Percentiles rank a stretch among this genome's conserved stretches.
These are phyloP conservation scores for Halcyon chelicuti DNA, from an alignment of 2,797 vertebrate species.

Conservation along the genomic window DNA sequence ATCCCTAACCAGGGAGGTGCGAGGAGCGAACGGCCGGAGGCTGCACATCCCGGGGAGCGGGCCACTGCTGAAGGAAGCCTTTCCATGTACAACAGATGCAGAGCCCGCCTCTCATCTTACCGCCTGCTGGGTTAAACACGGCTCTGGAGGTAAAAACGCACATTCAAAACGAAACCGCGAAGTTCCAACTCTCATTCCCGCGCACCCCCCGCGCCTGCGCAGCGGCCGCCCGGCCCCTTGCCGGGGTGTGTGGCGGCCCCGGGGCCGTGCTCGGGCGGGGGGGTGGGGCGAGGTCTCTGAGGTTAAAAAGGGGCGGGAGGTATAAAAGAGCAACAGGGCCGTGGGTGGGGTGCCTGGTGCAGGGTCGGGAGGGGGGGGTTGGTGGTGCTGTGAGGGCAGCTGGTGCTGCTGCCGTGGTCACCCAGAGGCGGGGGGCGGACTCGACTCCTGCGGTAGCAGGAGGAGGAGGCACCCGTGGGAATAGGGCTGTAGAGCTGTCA, in stretches of 20 bases:
- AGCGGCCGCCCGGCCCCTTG: too few relatives aligned
- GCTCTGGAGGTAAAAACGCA: neutral
- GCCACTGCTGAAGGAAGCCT: neutral
- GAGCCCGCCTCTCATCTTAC: neutral
- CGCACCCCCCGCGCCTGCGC: too few relatives aligned
- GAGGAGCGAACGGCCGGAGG: neutral
- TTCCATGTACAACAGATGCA: accelerated
- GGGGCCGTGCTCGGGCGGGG: accelerated
- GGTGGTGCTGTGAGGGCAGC: neutral
- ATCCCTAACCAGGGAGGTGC: neutral
- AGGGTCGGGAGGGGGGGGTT: accelerated
- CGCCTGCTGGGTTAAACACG: neutral
- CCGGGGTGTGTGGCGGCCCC: neutral
- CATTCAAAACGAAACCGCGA: neutral
- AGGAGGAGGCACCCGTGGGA: accelerated
- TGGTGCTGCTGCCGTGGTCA: accelerated
- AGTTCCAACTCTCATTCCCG: neutral
- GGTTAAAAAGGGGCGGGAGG: neutral
- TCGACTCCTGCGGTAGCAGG: neutral
- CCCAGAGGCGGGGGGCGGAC: neutral
- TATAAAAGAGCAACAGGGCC: accelerated
- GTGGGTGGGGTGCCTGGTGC: accelerated
- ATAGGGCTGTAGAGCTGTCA: accelerated
- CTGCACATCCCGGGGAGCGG: too few relatives aligned
- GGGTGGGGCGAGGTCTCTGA: neutral